Conservation (phyloP, 2,888 invertebrate genomes). For the Autographa pulchrina region DNA sequence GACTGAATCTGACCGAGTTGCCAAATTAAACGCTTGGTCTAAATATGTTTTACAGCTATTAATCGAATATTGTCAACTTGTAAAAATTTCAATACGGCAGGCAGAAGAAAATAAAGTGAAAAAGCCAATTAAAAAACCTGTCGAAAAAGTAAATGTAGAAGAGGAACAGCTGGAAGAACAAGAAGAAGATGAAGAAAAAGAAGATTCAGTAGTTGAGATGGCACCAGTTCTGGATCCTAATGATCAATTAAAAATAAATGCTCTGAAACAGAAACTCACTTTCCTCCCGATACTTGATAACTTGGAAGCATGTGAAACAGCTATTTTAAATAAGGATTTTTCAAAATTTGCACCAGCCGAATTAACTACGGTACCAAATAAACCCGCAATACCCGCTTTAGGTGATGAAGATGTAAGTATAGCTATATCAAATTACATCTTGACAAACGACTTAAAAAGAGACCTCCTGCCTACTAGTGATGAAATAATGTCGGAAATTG, state of each 20-base stretch:
- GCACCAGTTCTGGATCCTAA: constrained; percentile 26
- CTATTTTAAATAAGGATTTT: constrained; percentile 63
- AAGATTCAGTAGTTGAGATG: constrained; percentile 22
- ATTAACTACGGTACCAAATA: constrained; percentile 64
- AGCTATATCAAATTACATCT: constrained; percentile 77
- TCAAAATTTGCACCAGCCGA: constrained; percentile 78
- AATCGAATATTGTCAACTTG: constrained; percentile 68
- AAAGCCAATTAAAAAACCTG: constrained; percentile 7
- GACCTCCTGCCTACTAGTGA: constrained; percentile 80
- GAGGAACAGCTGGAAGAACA: neutral
- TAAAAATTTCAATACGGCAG: constrained; percentile 47
- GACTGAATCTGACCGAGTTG: constrained; percentile 76
- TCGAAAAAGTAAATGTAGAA: neutral
- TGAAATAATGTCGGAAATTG: constrained; percentile 82
- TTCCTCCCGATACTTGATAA: constrained; percentile 76
- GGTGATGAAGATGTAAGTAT: constrained; percentile 84
- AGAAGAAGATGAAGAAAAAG: constrained; percentile 7
- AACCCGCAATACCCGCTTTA: constrained; percentile 78
- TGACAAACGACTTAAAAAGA: constrained; percentile 78
- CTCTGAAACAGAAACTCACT: constrained; percentile 58
- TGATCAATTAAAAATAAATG: constrained; percentile 56
- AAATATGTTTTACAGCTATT: constrained; percentile 58
- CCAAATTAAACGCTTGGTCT: constrained; percentile 79
- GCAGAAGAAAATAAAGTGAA: constrained; percentile 25
- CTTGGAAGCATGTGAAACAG: constrained; percentile 67